These are phyloP conservation scores for Drosophila imparisetae DNA, from an alignment of 2,888 invertebrate genomes.

Conservation along the genomic window DNA sequence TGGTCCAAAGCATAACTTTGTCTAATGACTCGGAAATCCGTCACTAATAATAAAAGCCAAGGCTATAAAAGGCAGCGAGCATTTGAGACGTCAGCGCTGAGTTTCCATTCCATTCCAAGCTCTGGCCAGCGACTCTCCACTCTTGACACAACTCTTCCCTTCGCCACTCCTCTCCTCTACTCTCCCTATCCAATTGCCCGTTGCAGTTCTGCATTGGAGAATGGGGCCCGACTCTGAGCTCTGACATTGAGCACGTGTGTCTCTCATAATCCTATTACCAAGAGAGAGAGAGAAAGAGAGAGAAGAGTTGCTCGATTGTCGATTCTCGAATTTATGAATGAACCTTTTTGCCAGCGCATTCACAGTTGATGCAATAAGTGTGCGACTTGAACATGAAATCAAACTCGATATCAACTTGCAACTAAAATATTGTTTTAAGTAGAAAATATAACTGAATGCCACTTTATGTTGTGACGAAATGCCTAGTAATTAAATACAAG, in stretches of 20 bases:
- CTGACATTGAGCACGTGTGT: conserved; percentile 79
- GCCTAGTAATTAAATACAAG: background rate
- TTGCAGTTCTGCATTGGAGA: conserved; percentile 63
- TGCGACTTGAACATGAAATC: conserved; percentile 4
- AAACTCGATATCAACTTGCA: background rate
- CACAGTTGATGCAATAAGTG: conserved; percentile 33
- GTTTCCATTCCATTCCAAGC: conserved; percentile 22
- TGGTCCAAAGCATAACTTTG: conserved; percentile 83
- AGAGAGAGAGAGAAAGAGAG: background rate
- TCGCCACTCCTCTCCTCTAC: background rate
- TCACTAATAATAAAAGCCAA: conserved; percentile 81
- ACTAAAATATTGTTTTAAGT: background rate
- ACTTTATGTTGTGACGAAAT: background rate
- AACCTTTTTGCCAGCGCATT: conserved; percentile 38
- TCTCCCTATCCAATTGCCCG: conserved; percentile 19
- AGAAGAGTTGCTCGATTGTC: background rate
- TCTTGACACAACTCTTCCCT: background rate
- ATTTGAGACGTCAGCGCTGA: conserved; percentile 66
- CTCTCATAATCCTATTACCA: conserved; percentile 76
- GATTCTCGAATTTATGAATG: conserved; percentile 68
- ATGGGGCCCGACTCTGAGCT: conserved; percentile 11
- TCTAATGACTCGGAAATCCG: conserved; percentile 84
- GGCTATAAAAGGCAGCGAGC: conserved; percentile 75
- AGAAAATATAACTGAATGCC: background rate
- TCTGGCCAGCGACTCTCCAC: conserved; percentile 15